These are phyloP conservation scores for Temnothorax unifasciatus DNA, from an alignment of 2,888 invertebrate genomes.

Conservation along the genomic window DNA sequence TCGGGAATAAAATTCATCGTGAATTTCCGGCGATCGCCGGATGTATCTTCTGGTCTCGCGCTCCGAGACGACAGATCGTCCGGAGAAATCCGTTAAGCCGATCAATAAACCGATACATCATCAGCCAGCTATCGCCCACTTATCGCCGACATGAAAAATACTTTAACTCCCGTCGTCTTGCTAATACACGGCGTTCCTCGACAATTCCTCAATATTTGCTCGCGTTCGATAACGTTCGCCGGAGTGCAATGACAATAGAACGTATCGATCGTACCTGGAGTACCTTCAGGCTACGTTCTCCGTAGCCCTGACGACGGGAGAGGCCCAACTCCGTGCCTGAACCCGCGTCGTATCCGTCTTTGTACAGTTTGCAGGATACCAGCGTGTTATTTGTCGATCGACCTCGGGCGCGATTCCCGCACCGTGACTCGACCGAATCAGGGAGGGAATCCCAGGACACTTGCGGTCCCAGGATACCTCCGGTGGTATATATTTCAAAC, in stretches of 20 bases:
- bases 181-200: slow-evolving; percentile 12
- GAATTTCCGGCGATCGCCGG: neutral
- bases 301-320: slow-evolving; percentile 1
- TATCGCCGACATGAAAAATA: slow-evolving; percentile 36
- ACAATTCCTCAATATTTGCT: slow-evolving; percentile 24
- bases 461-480: neutral
- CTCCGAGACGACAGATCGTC: neutral
- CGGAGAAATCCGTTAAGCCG: neutral
- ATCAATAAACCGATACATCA: slow-evolving; percentile 34
- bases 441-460: neutral
- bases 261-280: slow-evolving; percentile 38
- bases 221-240: slow-evolving; percentile 1
- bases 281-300: slow-evolving; percentile 20
- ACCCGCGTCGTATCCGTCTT: slow-evolving; percentile 11
- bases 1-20: neutral
- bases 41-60: neutral
- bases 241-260: slow-evolving; percentile 35
- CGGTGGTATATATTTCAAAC: slow-evolving; percentile 46
- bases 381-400: slow-evolving; percentile 42
- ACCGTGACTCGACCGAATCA: slow-evolving; percentile 1
- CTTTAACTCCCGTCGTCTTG: slow-evolving; percentile 1
- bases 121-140: neutral
- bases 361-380: slow-evolving; percentile 16
- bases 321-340: neutral
- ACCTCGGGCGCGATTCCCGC: neutral